Base-by-base conservation (phyloP, 1,140 invertebrate genomes). In the Patella vulgata region DNA sequence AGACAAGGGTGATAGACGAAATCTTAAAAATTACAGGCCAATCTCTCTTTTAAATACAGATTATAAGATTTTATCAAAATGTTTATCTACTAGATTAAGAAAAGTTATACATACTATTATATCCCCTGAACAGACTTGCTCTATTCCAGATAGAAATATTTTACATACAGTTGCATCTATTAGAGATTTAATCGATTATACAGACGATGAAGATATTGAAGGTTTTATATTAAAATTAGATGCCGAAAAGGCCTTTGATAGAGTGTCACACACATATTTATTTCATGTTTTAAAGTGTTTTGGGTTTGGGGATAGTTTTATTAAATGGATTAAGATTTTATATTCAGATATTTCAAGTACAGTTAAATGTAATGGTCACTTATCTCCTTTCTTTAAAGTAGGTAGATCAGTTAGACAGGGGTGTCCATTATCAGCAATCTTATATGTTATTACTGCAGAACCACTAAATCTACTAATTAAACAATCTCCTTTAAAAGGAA, bases 361-460 rank as follows among this genome's bases (percentile, higher is more conserved):
- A n/a, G n/a, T n/a, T n/a, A n/a, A n/a, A n/a, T n/a, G n/a, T n/a
- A n/a, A n/a, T n/a, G n/a, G n/a, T n/a, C n/a, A n/a, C n/a, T n/a
- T n/a, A n/a, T n/a, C n/a, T n/a, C n/a, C n/a, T n/a, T n/a, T n/a
- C n/a, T n/a, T n/a, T n/a, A n/a, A n/a, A n/a, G n/a, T n/a, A 75
- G 23, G 33, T 0, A n/a, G 81, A 0, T 77, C 81, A 19, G 80
- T 86, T 0, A 64, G 70, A 8, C 84, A 85, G 60, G 83, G 85
- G 4, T 82, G 80, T 59, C 81, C 82, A 0, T 44, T 85, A 3
- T 82, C n/a, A n/a, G n/a, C n/a, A n/a, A n/a, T n/a, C n/a, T n/a
- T n/a, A n/a, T n/a, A n/a, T n/a, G n/a, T n/a, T 52, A 53, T 87
- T 1, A 75, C 73, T 0, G 65, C 85, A 1, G 81, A 86, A 53